A percentile compares a stretch with the other conserved stretches of the same genome.
Evolutionary conservation across 2,888 invertebrate species (phyloP).

Genomic region (Tetanocera ferruginea): DNA sequence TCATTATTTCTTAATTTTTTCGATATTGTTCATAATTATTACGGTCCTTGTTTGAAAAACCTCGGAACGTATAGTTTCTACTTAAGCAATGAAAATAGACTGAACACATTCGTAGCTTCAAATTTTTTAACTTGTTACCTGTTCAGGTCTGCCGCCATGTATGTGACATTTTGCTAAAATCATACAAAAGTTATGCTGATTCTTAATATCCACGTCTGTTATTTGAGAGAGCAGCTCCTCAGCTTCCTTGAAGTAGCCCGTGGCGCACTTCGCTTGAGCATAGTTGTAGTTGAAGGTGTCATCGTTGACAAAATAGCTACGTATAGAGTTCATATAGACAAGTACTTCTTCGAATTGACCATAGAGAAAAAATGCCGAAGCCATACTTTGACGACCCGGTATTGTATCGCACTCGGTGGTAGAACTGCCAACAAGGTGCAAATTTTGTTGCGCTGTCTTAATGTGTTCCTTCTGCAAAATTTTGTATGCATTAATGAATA

Average conservation of each 20-base stretch:
- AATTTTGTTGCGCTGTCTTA: slow-evolving; percentile 95
- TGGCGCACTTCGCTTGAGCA: slow-evolving; percentile 91
- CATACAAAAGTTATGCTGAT: slow-evolving; percentile 88
- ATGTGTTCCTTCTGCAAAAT: slow-evolving; percentile 87
- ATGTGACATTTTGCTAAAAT: slow-evolving; percentile 92
- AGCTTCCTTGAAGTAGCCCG: slow-evolving; percentile 94
- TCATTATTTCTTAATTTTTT: too few species aligned
- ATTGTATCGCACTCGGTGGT: slow-evolving; percentile 98
- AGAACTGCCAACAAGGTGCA: slow-evolving; percentile 96
- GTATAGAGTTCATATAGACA: slow-evolving; percentile 96
- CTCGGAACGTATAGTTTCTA: too few species aligned
- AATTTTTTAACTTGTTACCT: slow-evolving; percentile 65
- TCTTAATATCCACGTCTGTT: slow-evolving; percentile 82
- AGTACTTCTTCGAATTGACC: slow-evolving; percentile 97
- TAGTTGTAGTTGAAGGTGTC: slow-evolving; percentile 91
- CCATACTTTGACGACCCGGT: slow-evolving; percentile 97
- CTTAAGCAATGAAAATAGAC: too few species aligned
- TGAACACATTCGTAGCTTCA: too few species aligned
- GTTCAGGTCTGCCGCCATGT: slow-evolving; percentile 77
- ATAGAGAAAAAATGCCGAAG: slow-evolving; percentile 94
- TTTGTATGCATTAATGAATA: not conserved
- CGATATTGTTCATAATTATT: too few species aligned
- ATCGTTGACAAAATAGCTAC: slow-evolving; percentile 93
- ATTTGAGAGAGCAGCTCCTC: slow-evolving; percentile 91
- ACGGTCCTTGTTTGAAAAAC: too few species aligned